Conservation (phyloP, 2,888 invertebrate genomes). For the Cheilosia soror region DNA sequence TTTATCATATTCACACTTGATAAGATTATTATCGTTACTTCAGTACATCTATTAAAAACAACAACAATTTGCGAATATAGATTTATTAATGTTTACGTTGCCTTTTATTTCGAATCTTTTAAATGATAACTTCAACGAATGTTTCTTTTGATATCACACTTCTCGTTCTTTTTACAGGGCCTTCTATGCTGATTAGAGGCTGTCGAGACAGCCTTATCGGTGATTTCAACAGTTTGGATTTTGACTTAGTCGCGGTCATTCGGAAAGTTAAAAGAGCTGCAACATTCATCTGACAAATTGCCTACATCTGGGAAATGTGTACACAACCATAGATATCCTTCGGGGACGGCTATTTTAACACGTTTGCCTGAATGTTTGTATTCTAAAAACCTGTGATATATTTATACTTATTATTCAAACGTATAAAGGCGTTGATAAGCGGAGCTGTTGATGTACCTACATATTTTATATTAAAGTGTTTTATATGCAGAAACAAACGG, state of each 20-base stretch:
- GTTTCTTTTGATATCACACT: slow-evolving; percentile 22
- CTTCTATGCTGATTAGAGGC: slow-evolving; percentile 40
- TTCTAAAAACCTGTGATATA: slow-evolving; percentile 15
- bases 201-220: slow-evolving; percentile 37
- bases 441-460: background rate
- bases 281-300: background rate
- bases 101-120: slow-evolving; percentile 4
- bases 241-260: slow-evolving; percentile 33
- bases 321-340: too few species aligned
- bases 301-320: background rate
- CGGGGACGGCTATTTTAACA: background rate
- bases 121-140: slow-evolving; percentile 25
- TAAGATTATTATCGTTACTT: slow-evolving; percentile 36
- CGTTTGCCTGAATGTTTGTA: background rate
- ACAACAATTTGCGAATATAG: slow-evolving; percentile 11
- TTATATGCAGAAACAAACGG: background rate
- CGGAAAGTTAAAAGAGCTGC: background rate
- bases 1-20: background rate
- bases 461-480: slow-evolving; percentile 6
- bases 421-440: slow-evolving; percentile 11
- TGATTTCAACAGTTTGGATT: slow-evolving; percentile 36
- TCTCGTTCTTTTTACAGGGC: slow-evolving; percentile 38
- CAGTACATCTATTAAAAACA: slow-evolving; percentile 16
- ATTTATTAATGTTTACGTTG: slow-evolving; percentile 6
- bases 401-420: too few species aligned